A percentile compares a stretch with the other conserved stretches of the same genome.
Conservation (phyloP, 2,113 vertebrate species). For the Agelaius phoeniceus region DNA sequence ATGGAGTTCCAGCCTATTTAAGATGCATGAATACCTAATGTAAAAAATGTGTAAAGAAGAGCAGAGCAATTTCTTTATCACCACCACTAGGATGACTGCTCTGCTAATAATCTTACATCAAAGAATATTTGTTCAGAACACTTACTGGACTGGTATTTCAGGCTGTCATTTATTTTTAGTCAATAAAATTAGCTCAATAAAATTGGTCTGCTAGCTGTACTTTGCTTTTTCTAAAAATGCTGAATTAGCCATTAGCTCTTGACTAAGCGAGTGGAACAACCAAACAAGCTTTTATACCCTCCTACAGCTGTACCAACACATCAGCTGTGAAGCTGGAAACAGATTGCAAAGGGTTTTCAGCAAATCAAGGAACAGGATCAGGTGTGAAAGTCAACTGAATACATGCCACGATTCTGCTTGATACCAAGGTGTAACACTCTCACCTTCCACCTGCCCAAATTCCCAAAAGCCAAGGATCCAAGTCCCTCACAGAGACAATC, state of each 20-base stretch:
- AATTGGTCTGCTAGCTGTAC: neutral
- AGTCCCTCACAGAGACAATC: neutral
- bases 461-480: neutral
- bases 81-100: neutral
- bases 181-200: neutral
- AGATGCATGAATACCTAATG: neutral
- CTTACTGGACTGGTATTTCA: neutral
- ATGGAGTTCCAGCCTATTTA: neutral
- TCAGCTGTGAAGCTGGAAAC: neutral
- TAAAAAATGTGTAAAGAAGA: neutral
- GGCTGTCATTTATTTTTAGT: neutral
- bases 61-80: neutral
- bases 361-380: neutral
- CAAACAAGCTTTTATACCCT: neutral
- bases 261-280: neutral
- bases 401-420: neutral
- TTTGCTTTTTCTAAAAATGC: neutral
- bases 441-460: neutral
- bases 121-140: neutral
- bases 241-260: neutral
- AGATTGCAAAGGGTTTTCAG: neutral
- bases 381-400: neutral
- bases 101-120: neutral
- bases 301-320: neutral
- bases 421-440: neutral